Conservation (phyloP, 2,888 invertebrate genomes). For the Ctenicera cuprea region DNA sequence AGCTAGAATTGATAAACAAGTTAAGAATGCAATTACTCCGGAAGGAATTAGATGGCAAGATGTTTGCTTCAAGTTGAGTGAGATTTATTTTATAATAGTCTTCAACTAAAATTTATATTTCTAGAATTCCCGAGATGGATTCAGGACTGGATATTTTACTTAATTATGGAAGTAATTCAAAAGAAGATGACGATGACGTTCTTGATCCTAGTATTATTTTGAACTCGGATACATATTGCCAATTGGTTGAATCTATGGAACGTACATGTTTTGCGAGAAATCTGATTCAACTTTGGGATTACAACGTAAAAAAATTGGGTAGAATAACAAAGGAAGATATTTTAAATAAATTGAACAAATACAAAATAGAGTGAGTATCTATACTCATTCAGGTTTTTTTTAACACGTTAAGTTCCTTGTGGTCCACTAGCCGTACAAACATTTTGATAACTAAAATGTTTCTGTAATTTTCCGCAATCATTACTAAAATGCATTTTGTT, state of each 20-base stretch:
- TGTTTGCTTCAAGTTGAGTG: constrained; percentile 75
- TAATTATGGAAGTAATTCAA: too few species aligned
- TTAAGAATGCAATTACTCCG: constrained; percentile 59
- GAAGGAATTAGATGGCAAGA: constrained; percentile 71
- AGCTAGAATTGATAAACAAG: constrained; percentile 59
- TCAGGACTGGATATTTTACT: constrained; percentile 44
- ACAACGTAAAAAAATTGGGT: constrained; percentile 74
- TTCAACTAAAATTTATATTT: constrained; percentile 11
- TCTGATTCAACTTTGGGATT: constrained; percentile 83
- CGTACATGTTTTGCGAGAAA: constrained; percentile 79
- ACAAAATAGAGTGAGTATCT: constrained; percentile 71
- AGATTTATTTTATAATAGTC: neutral
- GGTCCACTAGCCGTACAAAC: too few species aligned
- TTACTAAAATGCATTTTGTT: too few species aligned
- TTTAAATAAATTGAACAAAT: constrained; percentile 76
- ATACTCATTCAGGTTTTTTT: neutral
- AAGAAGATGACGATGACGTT: constrained; percentile 30
- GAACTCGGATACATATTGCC: constrained; percentile 78
- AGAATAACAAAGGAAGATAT: constrained; percentile 78
- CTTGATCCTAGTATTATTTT: constrained; percentile 77
- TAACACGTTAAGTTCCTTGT: too few species aligned
- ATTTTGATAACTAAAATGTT: too few species aligned
- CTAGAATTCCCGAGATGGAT: constrained; percentile 57
- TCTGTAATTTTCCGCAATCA: too few species aligned
- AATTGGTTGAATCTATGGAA: constrained; percentile 77